Conservation (phyloP, 2,113 vertebrate genomes). For the Pterocles burchelli region DNA sequence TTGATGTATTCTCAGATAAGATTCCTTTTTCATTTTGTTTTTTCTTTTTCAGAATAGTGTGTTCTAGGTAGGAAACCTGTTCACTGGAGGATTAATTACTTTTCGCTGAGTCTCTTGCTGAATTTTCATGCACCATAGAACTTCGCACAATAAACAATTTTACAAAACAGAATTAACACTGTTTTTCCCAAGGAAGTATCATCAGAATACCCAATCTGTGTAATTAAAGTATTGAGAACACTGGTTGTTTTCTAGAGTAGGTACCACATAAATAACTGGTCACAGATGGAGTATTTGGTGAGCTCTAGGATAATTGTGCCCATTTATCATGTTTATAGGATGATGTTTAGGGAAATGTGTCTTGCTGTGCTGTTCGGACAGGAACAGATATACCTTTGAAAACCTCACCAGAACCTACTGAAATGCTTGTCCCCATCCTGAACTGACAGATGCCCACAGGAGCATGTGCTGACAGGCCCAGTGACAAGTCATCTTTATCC, state of each 20-base stretch:
- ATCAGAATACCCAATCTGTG: not conserved
- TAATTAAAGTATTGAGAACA: not conserved
- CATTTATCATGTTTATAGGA: constrained; percentile 5
- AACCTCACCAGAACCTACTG: not conserved
- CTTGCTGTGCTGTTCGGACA: not conserved
- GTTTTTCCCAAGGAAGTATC: not conserved
- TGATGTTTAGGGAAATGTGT: not conserved
- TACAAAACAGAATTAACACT: not conserved
- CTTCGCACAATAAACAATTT: not conserved
- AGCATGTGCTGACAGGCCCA: constrained; percentile 14
- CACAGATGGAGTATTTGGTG: not conserved
- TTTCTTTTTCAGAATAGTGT: not conserved
- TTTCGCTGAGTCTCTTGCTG: not conserved
- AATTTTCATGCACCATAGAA: not conserved
- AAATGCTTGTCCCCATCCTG: not conserved
- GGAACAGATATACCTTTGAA: not conserved
- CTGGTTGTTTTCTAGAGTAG: not conserved
- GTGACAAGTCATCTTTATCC: constrained; percentile 59
- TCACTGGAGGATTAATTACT: constrained; percentile 1
- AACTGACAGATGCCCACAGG: constrained; percentile 35
- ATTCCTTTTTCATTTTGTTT: not conserved
- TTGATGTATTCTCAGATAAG: not conserved
- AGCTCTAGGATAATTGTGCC: not conserved
- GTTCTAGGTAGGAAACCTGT: not conserved
- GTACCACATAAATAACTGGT: not conserved